Percentiles rank a stretch among this genome's conserved stretches.
Evolutionary conservation across 1,140 invertebrate species (phyloP).

Genomic region (Cyphomyrmex costatus): DNA sequence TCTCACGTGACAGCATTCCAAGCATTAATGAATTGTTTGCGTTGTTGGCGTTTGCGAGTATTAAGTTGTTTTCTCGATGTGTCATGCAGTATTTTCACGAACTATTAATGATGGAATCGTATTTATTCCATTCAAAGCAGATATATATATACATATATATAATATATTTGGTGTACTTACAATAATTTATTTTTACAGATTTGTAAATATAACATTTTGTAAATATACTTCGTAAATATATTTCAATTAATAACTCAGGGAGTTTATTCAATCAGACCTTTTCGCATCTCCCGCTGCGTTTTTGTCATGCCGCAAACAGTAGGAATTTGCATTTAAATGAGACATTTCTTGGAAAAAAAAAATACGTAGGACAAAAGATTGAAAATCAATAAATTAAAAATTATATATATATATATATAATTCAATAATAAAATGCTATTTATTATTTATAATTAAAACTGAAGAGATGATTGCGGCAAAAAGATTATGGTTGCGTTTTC

Average conservation of each 20-base stretch:
- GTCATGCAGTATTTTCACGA: neutral
- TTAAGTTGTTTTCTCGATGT: neutral
- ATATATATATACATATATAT: no score
- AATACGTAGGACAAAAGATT: neutral
- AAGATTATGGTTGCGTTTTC: neutral
- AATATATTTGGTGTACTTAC: neutral
- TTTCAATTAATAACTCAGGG: neutral
- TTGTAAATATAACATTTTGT: no score
- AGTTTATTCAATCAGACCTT: neutral
- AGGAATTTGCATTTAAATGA: neutral
- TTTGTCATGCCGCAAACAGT: neutral
- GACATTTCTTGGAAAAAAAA: neutral
- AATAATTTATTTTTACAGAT: neutral
- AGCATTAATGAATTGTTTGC: neutral
- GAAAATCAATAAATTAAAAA: neutral
- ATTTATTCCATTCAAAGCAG: neutral
- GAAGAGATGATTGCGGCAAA: neutral
- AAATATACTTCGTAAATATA: no score
- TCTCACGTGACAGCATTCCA: neutral
- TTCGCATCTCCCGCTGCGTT: neutral
- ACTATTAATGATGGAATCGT: neutral
- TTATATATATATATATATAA: neutral
- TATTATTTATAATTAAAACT: constrained; percentile 24
- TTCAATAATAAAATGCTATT: neutral
- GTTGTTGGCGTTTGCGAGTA: neutral